A percentile compares a stretch with the other conserved stretches of the same genome.
Conservation (phyloP, 2,113 vertebrate species). For the Alouatta palliata region DNA sequence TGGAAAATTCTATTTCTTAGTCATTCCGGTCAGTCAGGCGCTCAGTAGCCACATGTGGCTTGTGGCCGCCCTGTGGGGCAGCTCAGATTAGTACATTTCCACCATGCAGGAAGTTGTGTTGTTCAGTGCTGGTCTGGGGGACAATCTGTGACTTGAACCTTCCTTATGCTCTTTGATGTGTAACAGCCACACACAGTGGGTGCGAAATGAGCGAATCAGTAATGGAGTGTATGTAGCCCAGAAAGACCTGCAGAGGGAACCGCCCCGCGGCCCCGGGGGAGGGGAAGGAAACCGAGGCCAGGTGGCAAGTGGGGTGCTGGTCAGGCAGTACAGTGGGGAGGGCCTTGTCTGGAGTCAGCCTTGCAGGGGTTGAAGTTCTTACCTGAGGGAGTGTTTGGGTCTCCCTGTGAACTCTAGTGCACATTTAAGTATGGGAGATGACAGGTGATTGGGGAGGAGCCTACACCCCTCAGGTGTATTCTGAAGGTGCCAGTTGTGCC, state of each 20-base stretch:
- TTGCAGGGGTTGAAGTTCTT: fast-evolving
- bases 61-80: not conserved
- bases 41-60: not conserved
- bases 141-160: not conserved
- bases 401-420: not conserved
- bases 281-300: not conserved
- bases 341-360: not conserved
- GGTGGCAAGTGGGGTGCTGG: not conserved
- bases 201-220: not conserved
- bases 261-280: not conserved
- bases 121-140: not conserved
- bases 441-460: not conserved
- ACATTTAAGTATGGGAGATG: fast-evolving
- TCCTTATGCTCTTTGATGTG: not conserved
- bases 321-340: not conserved
- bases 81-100: not conserved
- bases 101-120: not conserved
- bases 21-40: not conserved
- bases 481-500: not conserved
- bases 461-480: not conserved
- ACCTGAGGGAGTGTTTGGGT: fast-evolving
- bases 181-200: not conserved
- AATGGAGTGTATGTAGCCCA: not conserved
- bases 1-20: not conserved
- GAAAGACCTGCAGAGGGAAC: not conserved